These are phyloP conservation scores for Chrosomus eos DNA, from an alignment of 2,797 vertebrate genomes.

Conservation along the genomic window DNA sequence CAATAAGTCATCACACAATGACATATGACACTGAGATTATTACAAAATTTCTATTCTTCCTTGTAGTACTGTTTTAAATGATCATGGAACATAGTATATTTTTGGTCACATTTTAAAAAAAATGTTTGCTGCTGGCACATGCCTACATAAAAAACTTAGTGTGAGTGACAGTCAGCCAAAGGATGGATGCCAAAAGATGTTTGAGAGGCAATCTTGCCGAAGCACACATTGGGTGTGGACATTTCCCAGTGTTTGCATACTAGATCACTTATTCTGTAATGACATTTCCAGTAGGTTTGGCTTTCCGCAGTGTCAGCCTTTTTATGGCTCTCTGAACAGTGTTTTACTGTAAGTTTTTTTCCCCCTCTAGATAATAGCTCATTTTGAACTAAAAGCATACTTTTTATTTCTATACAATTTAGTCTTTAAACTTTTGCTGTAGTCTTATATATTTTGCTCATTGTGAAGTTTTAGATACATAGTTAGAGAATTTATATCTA, in stretches of 20 bases:
- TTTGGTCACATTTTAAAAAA: background rate
- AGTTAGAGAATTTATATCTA: background rate
- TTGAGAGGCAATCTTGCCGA: constrained; percentile 9
- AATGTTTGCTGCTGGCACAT: background rate
- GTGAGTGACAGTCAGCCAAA: background rate
- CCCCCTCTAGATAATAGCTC: background rate
- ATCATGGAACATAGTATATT: background rate
- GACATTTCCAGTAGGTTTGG: background rate
- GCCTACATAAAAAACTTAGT: background rate
- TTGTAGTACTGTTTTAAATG: background rate
- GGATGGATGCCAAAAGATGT: constrained; percentile 16
- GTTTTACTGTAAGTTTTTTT: background rate
- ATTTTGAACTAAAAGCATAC: background rate
- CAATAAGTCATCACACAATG: background rate
- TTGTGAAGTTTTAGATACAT: background rate
- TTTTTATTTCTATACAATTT: background rate
- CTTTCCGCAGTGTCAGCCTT: background rate
- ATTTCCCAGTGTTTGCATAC: background rate
- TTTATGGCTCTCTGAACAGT: background rate
- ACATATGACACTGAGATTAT: background rate
- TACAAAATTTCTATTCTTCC: background rate
- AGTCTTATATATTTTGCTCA: background rate
- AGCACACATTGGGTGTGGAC: constrained; percentile 22
- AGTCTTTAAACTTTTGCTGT: background rate
- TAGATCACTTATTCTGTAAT: constrained; percentile 1